A percentile compares a stretch with the other conserved stretches of the same genome.
Conservation (phyloP, 2,888 invertebrate genomes). For the Poecilus cupreus region DNA sequence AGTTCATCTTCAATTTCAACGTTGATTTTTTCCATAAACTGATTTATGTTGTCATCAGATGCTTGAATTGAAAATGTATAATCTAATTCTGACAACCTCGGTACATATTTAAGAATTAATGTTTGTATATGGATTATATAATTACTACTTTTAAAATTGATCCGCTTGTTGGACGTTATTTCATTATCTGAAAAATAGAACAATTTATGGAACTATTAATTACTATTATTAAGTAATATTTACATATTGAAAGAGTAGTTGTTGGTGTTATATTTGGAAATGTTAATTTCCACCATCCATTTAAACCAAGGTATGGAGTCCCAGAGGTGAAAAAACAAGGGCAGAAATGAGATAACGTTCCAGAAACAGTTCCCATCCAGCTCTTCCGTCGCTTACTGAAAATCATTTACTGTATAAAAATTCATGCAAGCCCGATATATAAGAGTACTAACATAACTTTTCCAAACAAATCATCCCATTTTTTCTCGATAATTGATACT, state of each 20-base stretch:
- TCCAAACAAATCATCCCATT: constrained; percentile 86
- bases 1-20: constrained; percentile 14
- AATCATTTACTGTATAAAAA: constrained; percentile 60
- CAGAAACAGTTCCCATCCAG: constrained; percentile 91
- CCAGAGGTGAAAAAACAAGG: constrained; percentile 87
- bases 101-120: constrained; percentile 40
- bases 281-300: constrained; percentile 91
- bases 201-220: neutral
- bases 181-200: constrained; percentile 53
- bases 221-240: constrained; percentile 61
- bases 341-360: constrained; percentile 86
- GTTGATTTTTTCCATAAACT: constrained; percentile 5
- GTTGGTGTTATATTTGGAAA: constrained; percentile 74
- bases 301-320: constrained; percentile 80
- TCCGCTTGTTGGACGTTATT: constrained; percentile 15
- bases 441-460: constrained; percentile 78
- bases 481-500: constrained; percentile 85
- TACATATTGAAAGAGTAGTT: constrained; percentile 72
- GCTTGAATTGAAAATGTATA: neutral
- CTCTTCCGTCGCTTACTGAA: constrained; percentile 86
- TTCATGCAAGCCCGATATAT: too few relatives aligned
- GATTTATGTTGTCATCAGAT: neutral
- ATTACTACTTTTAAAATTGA: neutral
- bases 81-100: neutral
- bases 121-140: constrained; percentile 28